Base-by-base conservation (phyloP, 2,113 vertebrate genomes). In the Glaucomys volans region DNA sequence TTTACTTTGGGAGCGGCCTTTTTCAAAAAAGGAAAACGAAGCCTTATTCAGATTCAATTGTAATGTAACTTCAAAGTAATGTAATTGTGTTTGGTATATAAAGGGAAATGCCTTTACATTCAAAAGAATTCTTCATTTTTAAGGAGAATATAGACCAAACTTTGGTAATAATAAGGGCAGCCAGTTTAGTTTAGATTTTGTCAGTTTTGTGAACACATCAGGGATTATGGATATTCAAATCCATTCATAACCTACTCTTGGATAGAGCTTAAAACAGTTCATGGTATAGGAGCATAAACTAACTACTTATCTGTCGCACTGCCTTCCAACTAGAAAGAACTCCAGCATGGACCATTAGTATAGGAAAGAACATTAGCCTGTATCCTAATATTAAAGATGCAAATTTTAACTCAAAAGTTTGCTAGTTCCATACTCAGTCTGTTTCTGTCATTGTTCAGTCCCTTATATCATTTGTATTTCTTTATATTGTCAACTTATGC, bases 21-120 rank as follows among this genome's bases (percentile, higher is more conserved):
- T 86, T 75, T 93, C 32, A 91, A 92, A 93, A 66, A 80, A 11
- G 8, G 2, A 97, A 96, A 85, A 75, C 10, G 28, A 64, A 96
- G 22, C 91, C 54, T 94, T 50, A 72, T 16, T 67, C 1, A 86
- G 93, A 91, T 52, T 91, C 9, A 87, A 14, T 50, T 40, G 44
- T 47, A 8, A 47, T 47, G 5, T 47, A 47, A 47, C 9, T 47
- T 5, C 44, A 47, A 47, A 47, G 44, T 47, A 47, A 47, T 47
- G 44, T 47, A 47, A 47, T 47, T 47, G 44, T 47, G 9, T 47
- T 47, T 9, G 9, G 44, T 47, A 47, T 47, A 9, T 47, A 47
- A 67, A 16, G 72, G 66, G 30, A 79, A 92, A 95, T 80, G 30
- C 14, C 28, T 88, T 93, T 57, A 64, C 1, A 90, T 0, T 18